Percentiles rank a stretch among this genome's conserved stretches.
Evolutionary conservation across 1,140 invertebrate species (phyloP).

Genomic region (Drosophila pandora): DNA sequence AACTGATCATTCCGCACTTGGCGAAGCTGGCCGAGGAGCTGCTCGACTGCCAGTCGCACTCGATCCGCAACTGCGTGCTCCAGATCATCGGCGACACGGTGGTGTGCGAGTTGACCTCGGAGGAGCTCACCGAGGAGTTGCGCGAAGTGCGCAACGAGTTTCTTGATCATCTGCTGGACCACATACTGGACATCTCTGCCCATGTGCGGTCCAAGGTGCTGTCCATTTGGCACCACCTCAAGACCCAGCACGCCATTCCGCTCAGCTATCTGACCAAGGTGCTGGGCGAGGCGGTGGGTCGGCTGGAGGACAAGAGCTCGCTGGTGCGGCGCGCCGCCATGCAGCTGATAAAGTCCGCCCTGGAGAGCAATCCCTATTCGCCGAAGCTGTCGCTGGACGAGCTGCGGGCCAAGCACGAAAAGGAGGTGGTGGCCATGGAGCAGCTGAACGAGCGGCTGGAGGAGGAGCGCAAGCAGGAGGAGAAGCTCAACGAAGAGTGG

Average conservation of each 20-base stretch:
- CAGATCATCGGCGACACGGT: constrained; percentile 91
- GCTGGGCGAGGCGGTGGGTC: constrained; percentile 87
- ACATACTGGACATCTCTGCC: constrained; percentile 92
- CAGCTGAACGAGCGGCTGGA: constrained; percentile 85
- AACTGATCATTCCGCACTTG: constrained; percentile 75
- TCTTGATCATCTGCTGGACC: constrained; percentile 90
- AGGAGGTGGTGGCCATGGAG: constrained; percentile 86
- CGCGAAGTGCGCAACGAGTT: constrained; percentile 88
- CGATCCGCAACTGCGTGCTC: constrained; percentile 91
- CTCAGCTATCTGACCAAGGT: constrained; percentile 87
- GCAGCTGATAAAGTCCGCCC: constrained; percentile 89
- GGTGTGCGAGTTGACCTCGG: constrained; percentile 88
- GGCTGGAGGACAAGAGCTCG: constrained; percentile 91
- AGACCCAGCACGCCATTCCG: constrained; percentile 89
- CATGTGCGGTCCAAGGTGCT: constrained; percentile 92
- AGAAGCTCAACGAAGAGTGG: constrained; percentile 83
- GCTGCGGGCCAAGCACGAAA: constrained; percentile 85
- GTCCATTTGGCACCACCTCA: constrained; percentile 90
- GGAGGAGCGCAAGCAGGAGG: constrained; percentile 77
- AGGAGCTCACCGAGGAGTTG: constrained; percentile 88
- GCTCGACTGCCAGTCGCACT: constrained; percentile 87
- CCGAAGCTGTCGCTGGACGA: constrained; percentile 86
- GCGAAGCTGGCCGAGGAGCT: constrained; percentile 73
- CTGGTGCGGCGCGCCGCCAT: constrained; percentile 91
- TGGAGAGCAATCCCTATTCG: constrained; percentile 91